Evolutionary conservation across 2,888 invertebrate genomes (phyloP), one percentile per base, ranked within the genome.

Genomic region (Cheilosia grossa): DNA sequence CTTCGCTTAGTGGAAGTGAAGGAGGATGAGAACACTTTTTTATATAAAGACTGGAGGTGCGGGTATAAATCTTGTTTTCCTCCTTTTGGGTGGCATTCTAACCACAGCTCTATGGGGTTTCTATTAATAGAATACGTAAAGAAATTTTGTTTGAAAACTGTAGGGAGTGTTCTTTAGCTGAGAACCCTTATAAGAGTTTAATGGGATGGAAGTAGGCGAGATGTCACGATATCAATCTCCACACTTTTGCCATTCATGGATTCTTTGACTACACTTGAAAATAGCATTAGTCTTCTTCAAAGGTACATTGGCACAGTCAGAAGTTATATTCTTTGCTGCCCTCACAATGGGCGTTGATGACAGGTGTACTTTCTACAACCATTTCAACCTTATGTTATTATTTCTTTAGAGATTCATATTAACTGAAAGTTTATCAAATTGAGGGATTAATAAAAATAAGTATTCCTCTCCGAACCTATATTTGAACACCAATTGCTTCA

Each of bases 31-130:
- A 33, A 27, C 2, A 10, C 3, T 19, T 56, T 21, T 19, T 51
- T 24, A 17, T 56, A 27, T 44, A 10, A 44, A 9, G 61, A 7
- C 4, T 44, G 5, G 59, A 27, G 33, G n/a, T 15, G 59, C 51
- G 24, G 19, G 37, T 3, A 64, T 64, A 37, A 37, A 64, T 51
- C 37, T 51, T 33, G 47, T 21, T 64, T 66, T 53, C 66, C 42
- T 42, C 42, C 42, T 27, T 66, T 53, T 54, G 42, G 42, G 66
- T 67, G 66, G 66, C 42, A 53, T 42, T 67, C n/a, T 21, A 24
- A 51, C 24, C 44, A 61, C 44, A 27, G 10, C 66, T 1, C 42
- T 54, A 42, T 40, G 42, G 66, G 66, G 54, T 42, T 21, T 27
- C 54, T 42, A 54, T 54, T 67, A 27, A 53, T 42, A 42, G 66